Evolutionary conservation across 2,113 vertebrate genomes (phyloP).

Genomic region (Gopherus flavomarginatus): DNA sequence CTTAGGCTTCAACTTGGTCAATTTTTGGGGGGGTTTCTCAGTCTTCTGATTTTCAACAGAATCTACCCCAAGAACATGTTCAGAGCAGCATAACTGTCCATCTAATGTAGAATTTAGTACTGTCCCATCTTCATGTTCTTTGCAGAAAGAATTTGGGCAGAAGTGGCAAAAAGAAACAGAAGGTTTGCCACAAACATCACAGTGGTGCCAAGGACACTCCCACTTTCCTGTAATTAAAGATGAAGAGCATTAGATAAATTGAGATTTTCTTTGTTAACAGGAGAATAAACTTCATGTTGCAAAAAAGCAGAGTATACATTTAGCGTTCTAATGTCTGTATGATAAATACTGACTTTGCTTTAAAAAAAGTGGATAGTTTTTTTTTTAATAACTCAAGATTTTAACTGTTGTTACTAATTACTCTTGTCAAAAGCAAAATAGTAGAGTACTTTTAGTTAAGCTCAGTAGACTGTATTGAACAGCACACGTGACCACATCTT

Average conservation of each 20-base stretch:
- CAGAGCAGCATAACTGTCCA: slow-evolving; percentile 88
- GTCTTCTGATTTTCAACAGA: slow-evolving; percentile 55
- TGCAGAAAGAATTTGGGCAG: slow-evolving; percentile 98
- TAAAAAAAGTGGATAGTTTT: background rate
- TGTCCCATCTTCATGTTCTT: slow-evolving; percentile 90
- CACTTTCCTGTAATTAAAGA: slow-evolving; percentile 88
- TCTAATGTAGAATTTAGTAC: slow-evolving; percentile 79
- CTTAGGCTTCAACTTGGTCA: slow-evolving; percentile 68
- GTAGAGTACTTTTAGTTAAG: background rate
- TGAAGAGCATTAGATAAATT: background rate
- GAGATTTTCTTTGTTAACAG: background rate
- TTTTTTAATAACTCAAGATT: background rate
- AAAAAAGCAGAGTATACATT: rapidly evolving
- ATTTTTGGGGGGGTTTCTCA: slow-evolving; percentile 66
- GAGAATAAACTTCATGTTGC: background rate
- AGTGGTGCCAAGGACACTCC: slow-evolving; percentile 99
- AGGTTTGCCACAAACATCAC: slow-evolving; percentile 95
- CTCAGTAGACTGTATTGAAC: background rate
- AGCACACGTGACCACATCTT: background rate
- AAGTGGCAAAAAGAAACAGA: slow-evolving; percentile 93
- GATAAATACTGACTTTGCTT: rapidly evolving
- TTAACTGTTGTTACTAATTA: background rate
- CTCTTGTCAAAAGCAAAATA: background rate
- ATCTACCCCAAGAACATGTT: slow-evolving; percentile 87
- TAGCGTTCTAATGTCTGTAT: background rate